Evolutionary conservation across 2,113 vertebrate species (phyloP), one percentile per base, ranked within the genome.

Genomic region (Elanoides forficatus): DNA sequence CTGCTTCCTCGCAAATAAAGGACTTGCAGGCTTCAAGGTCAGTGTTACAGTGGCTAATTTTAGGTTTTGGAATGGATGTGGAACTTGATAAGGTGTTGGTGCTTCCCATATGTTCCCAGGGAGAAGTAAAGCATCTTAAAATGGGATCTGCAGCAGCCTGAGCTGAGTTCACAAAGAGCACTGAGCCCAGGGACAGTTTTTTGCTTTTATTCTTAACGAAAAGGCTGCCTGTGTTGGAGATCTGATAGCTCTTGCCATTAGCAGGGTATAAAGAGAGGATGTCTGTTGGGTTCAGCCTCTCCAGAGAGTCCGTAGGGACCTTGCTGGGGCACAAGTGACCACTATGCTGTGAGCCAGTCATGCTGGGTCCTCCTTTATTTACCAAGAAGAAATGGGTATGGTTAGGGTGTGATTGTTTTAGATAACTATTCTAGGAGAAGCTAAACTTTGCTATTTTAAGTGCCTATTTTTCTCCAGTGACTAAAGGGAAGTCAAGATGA

Each of bases 241-340:
- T 10, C 9, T 30, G 25, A 4, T 25, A 10, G 36, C 47, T 56
- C 4, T 13, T 34, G n/a, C 40, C 7, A 5, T 20, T 17, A 5
- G 55, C 47, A 55, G 21, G 18, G 23, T 50, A 8, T 14, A 10
- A 48, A 34, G 13, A n/a, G 38, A 58, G 58, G 32, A 1, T 21
- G 10, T 13, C 34, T 42, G 40, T 16, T n/a, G 58, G 29, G 47
- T 2, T 72, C 17, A 18, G 23, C 26, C 11, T 55, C 78, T 72
- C 13, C 10, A 14, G 47, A 60, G 43, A 11, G 29, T 17, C 22
- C 32, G 18, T 7, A 27, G 32, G 53, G 42, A 40, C 10, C 4
- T 14, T 6, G 7, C 1, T 42, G 15, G 52, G 75, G 17, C 38
- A 23, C 22, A n/a, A 26, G 11, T 0, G 3, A 79, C 66, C 10